Evolutionary conservation across 2,113 vertebrate genomes (phyloP), one percentile per base, ranked within the genome.

Genomic region (Paracanthobrama guichenoti): DNA sequence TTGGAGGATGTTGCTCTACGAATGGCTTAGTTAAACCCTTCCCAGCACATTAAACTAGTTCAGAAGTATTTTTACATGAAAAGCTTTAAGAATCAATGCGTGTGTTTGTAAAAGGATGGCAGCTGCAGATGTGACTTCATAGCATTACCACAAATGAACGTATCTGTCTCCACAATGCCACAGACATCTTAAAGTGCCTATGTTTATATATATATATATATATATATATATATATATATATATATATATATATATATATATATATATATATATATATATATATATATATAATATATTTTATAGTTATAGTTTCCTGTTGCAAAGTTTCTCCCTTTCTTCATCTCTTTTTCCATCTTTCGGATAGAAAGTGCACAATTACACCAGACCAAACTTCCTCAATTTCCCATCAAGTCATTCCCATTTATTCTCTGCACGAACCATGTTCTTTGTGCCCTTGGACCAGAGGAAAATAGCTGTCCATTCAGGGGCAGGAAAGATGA

Each of bases 401-500:
- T 57, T 55, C 50, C 50, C 66, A 50, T 74, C 72, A 74, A 10
- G 22, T 39, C n/a, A 12, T 46, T 64, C 8, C 14, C 44, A 64
- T 77, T 67, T 73, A 48, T 79, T 64, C 57, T 79, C 12, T 74
- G 67, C 77, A 55, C 76, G 53, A 75, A 69, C 66, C n/a, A 24
- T 81, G 60, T 44, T 83, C 69, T 67, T 26, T 13, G 48, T 81
- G 82, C 83, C 86, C 82, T 84, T 72, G 60, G 59, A 73, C 55
- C 87, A 79, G 86, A 75, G 89, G 80, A 88, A 86, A 53, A 81
- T 53, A 66, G 50, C 72, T 22, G 46, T 75, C 50, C 46, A 24
- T 66, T 77, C 71, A 57, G 78, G 69, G 81, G 20, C 10, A 14
- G 77, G n/a, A 83, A 66, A 76, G 71, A 85, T 60, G 60, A 55